Base-by-base conservation (phyloP, 2,888 invertebrate genomes). In the Syrphus vitripennis region DNA sequence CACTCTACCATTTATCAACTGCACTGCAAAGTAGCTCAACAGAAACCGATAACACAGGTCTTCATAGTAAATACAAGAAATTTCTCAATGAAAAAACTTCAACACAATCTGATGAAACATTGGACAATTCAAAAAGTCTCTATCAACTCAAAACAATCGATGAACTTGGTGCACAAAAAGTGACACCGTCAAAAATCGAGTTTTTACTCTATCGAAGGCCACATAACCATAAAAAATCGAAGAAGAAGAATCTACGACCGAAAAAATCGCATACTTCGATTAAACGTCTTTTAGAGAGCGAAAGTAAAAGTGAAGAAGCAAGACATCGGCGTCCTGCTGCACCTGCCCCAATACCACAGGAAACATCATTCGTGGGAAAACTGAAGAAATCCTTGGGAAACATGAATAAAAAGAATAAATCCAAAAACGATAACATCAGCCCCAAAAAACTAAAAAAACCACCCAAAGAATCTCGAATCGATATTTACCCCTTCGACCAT, bases 401-500 rank as follows among this genome's bases (percentile, higher is more conserved):
- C n/a, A 61, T 63, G 16, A 61, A 84, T 1, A 37, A 34, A 2
- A 19, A 29, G 4, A 42, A 26, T 16, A 76, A 40, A 45, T 7
- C 7, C 9, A 26, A 48, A 0, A 24, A 53, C 6, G 26, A 37
- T n/a, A 9, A 19, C 29, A 0, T 7, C 7, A 7, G 31, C 7
- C 26, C 53, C 0, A 37, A 19, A 9, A 40, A 65, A 48, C 0
- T n/a, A n/a, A n/a, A 0, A 19, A 72, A 74, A 48, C 1, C 26
- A 5, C 34, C 34, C 10, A 24, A 80, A 1, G 88, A 88, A 48
- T 88, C 89, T 0, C 89, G 89, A 89, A 94, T 95, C 9, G 95
- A 95, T 84, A 93, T 95, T 59, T 95, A 95, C 90, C 95, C 95
- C 83, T 95, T 95, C 88, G 95, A 95, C 89, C 95, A 95, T 89